These are phyloP conservation scores for Budorcas taxicolor DNA, from an alignment of 2,113 vertebrate genomes.

Conservation along the genomic window DNA sequence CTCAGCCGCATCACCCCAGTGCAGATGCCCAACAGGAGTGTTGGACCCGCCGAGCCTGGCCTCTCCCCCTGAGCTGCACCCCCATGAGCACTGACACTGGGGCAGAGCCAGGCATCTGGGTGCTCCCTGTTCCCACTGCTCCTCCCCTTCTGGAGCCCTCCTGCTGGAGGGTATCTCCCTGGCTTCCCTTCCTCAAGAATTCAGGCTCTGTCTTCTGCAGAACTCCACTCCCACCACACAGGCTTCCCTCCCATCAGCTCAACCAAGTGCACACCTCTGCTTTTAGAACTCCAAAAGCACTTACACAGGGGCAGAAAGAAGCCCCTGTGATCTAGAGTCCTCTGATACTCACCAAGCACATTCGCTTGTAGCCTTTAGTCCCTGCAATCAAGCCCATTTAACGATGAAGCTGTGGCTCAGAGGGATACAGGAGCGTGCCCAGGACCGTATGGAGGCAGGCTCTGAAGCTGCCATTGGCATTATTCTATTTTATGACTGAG, in stretches of 20 bases:
- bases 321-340: neutral
- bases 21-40: conserved; percentile 14
- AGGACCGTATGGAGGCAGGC: neutral
- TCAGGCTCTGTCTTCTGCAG: neutral
- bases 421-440: neutral
- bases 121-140: neutral
- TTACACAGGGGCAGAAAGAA: neutral
- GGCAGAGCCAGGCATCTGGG: neutral
- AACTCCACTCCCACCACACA: neutral
- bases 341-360: neutral
- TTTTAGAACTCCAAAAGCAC: neutral
- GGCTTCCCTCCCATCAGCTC: neutral
- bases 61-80: neutral
- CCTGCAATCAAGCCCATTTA: neutral
- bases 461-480: neutral
- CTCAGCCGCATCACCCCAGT: conserved; percentile 20
- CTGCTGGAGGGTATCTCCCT: neutral
- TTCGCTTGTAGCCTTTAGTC: neutral
- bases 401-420: neutral
- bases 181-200: neutral
- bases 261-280: neutral
- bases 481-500: neutral
- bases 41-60: neutral
- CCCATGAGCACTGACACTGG: neutral
- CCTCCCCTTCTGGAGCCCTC: neutral